phyloP scores from a whole-genome alignment of 1,140 invertebrate genomes.

The Cephus cinctus region DNA sequence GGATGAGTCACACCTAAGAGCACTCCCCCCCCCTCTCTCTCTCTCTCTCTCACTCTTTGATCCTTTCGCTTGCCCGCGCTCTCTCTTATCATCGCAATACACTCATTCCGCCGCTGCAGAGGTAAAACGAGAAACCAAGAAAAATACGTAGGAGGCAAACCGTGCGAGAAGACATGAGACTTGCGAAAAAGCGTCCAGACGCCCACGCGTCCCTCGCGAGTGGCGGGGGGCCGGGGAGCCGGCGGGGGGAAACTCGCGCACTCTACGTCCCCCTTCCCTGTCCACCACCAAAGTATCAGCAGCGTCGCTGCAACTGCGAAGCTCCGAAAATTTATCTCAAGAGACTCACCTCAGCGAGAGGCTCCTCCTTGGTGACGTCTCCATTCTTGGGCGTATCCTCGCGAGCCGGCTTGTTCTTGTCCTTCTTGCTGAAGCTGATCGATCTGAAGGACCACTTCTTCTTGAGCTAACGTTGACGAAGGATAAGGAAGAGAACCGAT shows the following conservation, averaged over 20 bases:
- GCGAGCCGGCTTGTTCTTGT: conserved; percentile 74
- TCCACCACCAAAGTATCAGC: too few species aligned
- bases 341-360: conserved; percentile 52
- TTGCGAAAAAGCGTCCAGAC: conserved; percentile 23
- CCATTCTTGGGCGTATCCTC: conserved; percentile 52
- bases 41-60: conserved; percentile 4
- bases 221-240: not conserved
- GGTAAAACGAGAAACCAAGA: too few species aligned
- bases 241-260: conserved; percentile 15
- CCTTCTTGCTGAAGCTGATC: conserved; percentile 81
- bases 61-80: too few species aligned
- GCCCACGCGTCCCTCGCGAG: conserved; percentile 22
- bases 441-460: conserved; percentile 85
- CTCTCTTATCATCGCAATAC: too few species aligned
- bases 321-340: not conserved
- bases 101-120: too few species aligned
- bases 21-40: conserved; percentile 14
- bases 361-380: conserved; percentile 52
- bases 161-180: conserved; percentile 23
- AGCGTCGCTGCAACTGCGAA: not conserved
- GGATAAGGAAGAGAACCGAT: conserved; percentile 32
- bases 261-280: conserved; percentile 26
- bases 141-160: too few species aligned
- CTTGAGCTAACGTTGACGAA: too few species aligned
- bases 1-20: conserved; percentile 35